These are phyloP conservation scores for Pseudochirops corinnae DNA, from an alignment of 2,797 vertebrate genomes.

Conservation along the genomic window DNA sequence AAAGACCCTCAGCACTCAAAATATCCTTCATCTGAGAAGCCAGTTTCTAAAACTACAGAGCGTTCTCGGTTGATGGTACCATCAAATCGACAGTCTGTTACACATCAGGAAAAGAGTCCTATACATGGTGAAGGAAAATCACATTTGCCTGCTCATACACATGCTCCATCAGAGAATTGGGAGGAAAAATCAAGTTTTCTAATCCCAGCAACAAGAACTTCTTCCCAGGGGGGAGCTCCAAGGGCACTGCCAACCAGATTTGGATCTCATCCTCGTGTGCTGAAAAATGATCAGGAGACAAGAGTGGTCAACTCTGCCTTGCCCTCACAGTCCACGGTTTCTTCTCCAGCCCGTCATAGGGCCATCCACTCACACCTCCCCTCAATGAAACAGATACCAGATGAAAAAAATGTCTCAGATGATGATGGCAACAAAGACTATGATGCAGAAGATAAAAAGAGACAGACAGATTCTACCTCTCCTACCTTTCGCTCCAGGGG, in stretches of 20 bases:
- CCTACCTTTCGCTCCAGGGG: slow-evolving; percentile 47
- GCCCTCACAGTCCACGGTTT: slow-evolving; percentile 62
- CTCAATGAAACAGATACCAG: slow-evolving; percentile 69
- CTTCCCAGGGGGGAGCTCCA: slow-evolving; percentile 70
- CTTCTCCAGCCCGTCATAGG: slow-evolving; percentile 70
- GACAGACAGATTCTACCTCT: slow-evolving; percentile 71
- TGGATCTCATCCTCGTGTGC: slow-evolving; percentile 69
- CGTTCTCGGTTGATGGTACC: slow-evolving; percentile 73
- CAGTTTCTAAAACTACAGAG: slow-evolving; percentile 69
- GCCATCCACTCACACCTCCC: slow-evolving; percentile 72
- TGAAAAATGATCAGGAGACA: slow-evolving; percentile 55
- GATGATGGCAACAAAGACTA: slow-evolving; percentile 74
- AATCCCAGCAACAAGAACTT: slow-evolving; percentile 14
- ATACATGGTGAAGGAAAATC: accelerated
- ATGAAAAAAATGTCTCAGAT: slow-evolving; percentile 74
- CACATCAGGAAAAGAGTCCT: background rate
- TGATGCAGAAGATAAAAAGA: slow-evolving; percentile 68
- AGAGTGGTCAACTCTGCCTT: slow-evolving; percentile 71
- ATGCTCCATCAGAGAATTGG: slow-evolving; percentile 70
- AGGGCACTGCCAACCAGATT: slow-evolving; percentile 75
- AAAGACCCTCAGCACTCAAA: slow-evolving; percentile 44
- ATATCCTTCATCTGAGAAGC: slow-evolving; percentile 63
- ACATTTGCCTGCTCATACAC: background rate
- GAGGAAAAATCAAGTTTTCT: slow-evolving; percentile 75
- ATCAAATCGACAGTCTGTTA: slow-evolving; percentile 63